Conservation (phyloP, 2,888 invertebrate species). For the Caenorhabditis sulstoni region DNA sequence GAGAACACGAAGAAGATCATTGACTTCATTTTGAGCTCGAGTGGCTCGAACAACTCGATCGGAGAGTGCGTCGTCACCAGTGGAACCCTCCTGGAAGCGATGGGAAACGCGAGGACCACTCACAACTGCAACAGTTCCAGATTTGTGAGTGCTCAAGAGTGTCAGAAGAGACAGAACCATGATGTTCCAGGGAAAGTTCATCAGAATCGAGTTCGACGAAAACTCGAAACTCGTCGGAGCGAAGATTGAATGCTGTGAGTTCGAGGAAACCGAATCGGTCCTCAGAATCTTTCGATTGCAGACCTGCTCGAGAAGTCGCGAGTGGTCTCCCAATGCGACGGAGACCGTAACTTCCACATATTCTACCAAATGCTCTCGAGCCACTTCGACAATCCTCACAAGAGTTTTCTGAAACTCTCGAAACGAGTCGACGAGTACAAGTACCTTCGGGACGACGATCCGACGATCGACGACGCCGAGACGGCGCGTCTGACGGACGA, state of each 20-base stretch:
- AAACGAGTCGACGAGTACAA: constrained; percentile 41
- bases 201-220: constrained; percentile 76
- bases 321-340: constrained; percentile 85
- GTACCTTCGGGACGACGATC: constrained; percentile 44
- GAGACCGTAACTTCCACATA: constrained; percentile 86
- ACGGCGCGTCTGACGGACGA: constrained; percentile 48
- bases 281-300: too few relatives aligned
- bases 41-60: constrained; percentile 50
- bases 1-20: constrained; percentile 83
- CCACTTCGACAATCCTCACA: constrained; percentile 63
- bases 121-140: constrained; percentile 79
- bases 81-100: constrained; percentile 75
- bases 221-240: constrained; percentile 72
- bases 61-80: constrained; percentile 61
- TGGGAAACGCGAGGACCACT: constrained; percentile 78
- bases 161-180: not conserved
- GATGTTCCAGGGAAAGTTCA: constrained; percentile 78
- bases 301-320: constrained; percentile 83
- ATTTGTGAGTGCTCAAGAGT: constrained; percentile 67
- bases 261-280: too few relatives aligned
- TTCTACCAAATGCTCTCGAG: constrained; percentile 84
- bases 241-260: constrained; percentile 79
- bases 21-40: constrained; percentile 81
- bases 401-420: constrained; percentile 56
- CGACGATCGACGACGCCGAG: constrained; percentile 43